These are phyloP conservation scores for Parazoanthus atlanticus DNA, from an alignment of 92 coral and sea anemone genomes.

Conservation along the genomic window DNA sequence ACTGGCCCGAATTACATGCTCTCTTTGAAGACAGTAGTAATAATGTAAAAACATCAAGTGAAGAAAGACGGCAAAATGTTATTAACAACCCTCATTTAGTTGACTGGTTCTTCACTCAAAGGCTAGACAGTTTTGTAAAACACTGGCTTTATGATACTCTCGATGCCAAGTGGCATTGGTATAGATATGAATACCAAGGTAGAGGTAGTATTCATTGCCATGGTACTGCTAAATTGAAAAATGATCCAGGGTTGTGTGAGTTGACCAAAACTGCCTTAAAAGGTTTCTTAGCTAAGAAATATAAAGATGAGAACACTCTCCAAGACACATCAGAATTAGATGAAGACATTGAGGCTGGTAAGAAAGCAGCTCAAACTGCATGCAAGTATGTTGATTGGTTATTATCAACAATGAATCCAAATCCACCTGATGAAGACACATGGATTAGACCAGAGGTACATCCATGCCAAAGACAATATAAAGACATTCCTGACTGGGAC, in stretches of 20 bases:
- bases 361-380: slow-evolving; percentile 64
- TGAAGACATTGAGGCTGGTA: slow-evolving; percentile 71
- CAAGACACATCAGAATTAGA: slow-evolving; percentile 53
- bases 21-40: slow-evolving; percentile 34
- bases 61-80: slow-evolving; percentile 66
- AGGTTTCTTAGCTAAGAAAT: slow-evolving; percentile 63
- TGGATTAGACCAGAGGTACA: slow-evolving; percentile 69
- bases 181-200: slow-evolving; percentile 38
- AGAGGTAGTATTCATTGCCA: no score
- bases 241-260: slow-evolving; percentile 51
- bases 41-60: slow-evolving; percentile 46
- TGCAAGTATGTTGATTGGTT: slow-evolving; percentile 78
- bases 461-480: slow-evolving; percentile 61
- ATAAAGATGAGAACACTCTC: slow-evolving; percentile 31
- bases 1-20: slow-evolving; percentile 42
- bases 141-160: slow-evolving; percentile 1
- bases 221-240: not conserved
- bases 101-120: not conserved
- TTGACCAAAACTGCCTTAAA: slow-evolving; percentile 52
- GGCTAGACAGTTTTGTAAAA: slow-evolving; percentile 19
- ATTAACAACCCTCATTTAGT: slow-evolving; percentile 76
- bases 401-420: not conserved
- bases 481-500: slow-evolving; percentile 61
- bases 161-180: slow-evolving; percentile 59
- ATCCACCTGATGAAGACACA: not conserved